phyloP scores from a whole-genome alignment of 2,888 invertebrate genomes.

The Leptinotarsa tumamoca region DNA sequence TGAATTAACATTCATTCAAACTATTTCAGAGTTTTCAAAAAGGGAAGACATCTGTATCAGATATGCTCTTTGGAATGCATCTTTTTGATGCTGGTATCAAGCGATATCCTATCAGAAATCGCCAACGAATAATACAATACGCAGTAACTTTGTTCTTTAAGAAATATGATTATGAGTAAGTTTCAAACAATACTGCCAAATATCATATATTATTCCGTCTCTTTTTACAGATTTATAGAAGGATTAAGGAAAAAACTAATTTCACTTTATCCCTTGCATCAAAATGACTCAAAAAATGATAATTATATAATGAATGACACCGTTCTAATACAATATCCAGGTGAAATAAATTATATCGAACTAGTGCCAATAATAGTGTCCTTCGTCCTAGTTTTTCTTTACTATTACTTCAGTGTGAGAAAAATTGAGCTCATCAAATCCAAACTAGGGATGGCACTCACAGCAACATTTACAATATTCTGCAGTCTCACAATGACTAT shows the following conservation, averaged over 20 bases:
- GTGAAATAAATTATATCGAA: conserved; percentile 86
- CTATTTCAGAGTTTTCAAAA: conserved; percentile 79
- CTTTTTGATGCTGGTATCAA: conserved; percentile 92
- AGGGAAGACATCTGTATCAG: conserved; percentile 85
- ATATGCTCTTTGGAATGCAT: conserved; percentile 93
- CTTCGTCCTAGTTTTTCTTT: conserved; percentile 88
- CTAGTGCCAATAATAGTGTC: conserved; percentile 87
- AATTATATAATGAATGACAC: conserved; percentile 63
- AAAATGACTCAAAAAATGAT: conserved; percentile 57
- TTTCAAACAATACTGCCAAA: conserved; percentile 38
- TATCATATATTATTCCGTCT: background rate
- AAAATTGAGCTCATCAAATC: conserved; percentile 95
- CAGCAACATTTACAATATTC: conserved; percentile 88
- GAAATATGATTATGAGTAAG: conserved; percentile 81
- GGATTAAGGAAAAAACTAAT: conserved; percentile 79
- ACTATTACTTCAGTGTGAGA: conserved; percentile 94
- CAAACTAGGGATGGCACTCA: conserved; percentile 87
- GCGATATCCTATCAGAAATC: conserved; percentile 84
- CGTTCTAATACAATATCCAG: conserved; percentile 88
- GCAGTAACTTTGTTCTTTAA: conserved; percentile 89
- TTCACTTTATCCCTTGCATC: conserved; percentile 80
- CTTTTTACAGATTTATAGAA: conserved; percentile 76
- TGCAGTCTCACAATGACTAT: conserved; percentile 93
- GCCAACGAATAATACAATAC: conserved; percentile 89
- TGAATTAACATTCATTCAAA: background rate